Evolutionary conservation across 2,797 vertebrate genomes (phyloP).

Genomic region (Myotis findleyi): DNA sequence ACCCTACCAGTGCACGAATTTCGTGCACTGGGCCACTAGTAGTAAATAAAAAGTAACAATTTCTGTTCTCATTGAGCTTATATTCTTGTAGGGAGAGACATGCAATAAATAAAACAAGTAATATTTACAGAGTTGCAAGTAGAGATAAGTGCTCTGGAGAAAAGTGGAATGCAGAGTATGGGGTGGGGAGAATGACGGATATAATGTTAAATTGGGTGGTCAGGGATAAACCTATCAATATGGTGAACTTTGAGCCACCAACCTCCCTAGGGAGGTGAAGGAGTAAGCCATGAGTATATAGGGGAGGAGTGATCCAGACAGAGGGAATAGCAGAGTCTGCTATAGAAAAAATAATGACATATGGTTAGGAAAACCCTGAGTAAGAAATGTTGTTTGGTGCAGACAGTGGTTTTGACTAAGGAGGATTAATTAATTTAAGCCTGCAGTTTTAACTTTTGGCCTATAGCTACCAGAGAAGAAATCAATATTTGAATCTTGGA

Average conservation of each 20-base stretch:
- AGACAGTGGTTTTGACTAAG: not conserved
- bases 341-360: not conserved
- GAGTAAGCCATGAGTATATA: not conserved
- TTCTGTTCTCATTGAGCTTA: not conserved
- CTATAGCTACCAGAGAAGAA: constrained; percentile 53
- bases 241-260: not conserved
- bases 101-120: not conserved
- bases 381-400: not conserved
- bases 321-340: not conserved
- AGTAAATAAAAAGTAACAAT: not conserved
- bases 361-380: not conserved
- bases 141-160: not conserved
- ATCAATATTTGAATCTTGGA: constrained; percentile 70
- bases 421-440: constrained; percentile 55
- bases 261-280: not conserved
- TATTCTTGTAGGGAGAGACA: not conserved
- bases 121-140: not conserved
- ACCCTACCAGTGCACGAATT: no score
- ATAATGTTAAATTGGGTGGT: not conserved
- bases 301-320: not conserved
- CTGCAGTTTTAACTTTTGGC: constrained; percentile 43
- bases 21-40: no score
- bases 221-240: not conserved
- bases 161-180: not conserved
- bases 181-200: not conserved